Percentiles rank a stretch among this genome's conserved stretches.
Evolutionary conservation across 2,888 invertebrate species (phyloP).

Genomic region (Argyra leucocephala): DNA sequence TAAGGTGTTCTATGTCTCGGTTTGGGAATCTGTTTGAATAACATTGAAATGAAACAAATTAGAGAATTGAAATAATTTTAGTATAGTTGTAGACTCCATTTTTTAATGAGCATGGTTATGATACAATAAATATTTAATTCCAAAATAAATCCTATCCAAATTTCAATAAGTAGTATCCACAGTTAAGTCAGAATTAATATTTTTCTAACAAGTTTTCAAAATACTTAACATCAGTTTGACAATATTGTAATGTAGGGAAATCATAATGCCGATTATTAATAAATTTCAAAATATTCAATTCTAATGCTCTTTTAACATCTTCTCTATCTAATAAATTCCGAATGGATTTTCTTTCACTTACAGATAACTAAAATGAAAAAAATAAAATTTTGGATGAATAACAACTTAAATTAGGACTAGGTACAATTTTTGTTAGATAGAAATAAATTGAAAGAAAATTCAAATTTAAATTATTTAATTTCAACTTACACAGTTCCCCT

Average conservation of each 20-base stretch:
- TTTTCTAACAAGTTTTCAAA: no score
- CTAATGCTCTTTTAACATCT: neutral
- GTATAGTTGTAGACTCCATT: no score
- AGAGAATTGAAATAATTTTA: no score
- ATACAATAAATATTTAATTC: no score
- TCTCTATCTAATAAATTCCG: neutral
- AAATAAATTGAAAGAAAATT: neutral
- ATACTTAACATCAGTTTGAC: neutral
- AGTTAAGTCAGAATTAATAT: no score
- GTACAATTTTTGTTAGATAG: neutral
- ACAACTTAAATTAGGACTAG: no score
- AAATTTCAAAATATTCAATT: neutral
- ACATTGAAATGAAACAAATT: no score
- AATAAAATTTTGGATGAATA: neutral
- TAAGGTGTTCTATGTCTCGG: no score
- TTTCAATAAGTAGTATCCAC: no score
- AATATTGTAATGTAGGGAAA: neutral
- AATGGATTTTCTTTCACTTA: neutral
- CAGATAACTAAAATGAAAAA: neutral
- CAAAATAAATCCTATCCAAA: no score
- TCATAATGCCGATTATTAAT: neutral
- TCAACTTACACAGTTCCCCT: neutral
- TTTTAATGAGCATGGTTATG: no score
- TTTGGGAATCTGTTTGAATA: no score
- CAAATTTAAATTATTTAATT: neutral